These are phyloP conservation scores for Andrena fulva DNA, from an alignment of 2,888 invertebrate genomes.

Conservation along the genomic window DNA sequence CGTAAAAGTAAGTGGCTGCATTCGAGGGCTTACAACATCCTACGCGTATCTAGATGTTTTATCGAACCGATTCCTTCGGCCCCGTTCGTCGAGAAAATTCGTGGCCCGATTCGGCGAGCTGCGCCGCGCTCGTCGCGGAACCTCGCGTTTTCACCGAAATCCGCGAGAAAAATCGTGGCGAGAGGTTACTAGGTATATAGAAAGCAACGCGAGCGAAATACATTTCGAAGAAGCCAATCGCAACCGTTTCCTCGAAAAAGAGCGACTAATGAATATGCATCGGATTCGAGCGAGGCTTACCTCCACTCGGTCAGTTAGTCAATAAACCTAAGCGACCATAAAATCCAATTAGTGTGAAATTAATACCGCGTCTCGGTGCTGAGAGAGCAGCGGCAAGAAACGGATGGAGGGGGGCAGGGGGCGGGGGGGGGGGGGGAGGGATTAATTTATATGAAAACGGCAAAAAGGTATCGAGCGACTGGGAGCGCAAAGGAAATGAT, in stretches of 20 bases:
- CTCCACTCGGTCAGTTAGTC: conserved; percentile 67
- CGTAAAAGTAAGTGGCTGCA: conserved; percentile 69
- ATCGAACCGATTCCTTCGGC: conserved; percentile 36
- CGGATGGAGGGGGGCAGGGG: background rate
- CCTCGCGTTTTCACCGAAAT: background rate
- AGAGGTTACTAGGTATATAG: no score
- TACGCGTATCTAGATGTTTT: conserved; percentile 25
- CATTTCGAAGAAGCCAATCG: conserved; percentile 60
- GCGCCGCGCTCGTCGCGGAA: background rate
- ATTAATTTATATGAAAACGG: conserved; percentile 51
- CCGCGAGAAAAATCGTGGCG: no score
- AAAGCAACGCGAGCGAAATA: background rate
- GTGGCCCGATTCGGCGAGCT: background rate
- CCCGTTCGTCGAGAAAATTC: conserved; percentile 17
- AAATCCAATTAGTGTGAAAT: conserved; percentile 83
- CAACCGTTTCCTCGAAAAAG: conserved; percentile 52
- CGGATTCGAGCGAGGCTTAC: conserved; percentile 57
- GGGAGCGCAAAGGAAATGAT: conserved; percentile 43
- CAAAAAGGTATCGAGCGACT: conserved; percentile 34
- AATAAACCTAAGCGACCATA: conserved; percentile 82
- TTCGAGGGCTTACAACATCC: conserved; percentile 52
- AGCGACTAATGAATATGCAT: conserved; percentile 80
- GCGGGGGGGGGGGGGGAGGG: background rate
- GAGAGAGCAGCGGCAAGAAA: conserved; percentile 8
- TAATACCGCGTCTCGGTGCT: conserved; percentile 73